Percentiles rank a stretch among this genome's conserved stretches.
Evolutionary conservation across 1,140 invertebrate genomes (phyloP).

Genomic region (Pseudomyrmex cubaensis): DNA sequence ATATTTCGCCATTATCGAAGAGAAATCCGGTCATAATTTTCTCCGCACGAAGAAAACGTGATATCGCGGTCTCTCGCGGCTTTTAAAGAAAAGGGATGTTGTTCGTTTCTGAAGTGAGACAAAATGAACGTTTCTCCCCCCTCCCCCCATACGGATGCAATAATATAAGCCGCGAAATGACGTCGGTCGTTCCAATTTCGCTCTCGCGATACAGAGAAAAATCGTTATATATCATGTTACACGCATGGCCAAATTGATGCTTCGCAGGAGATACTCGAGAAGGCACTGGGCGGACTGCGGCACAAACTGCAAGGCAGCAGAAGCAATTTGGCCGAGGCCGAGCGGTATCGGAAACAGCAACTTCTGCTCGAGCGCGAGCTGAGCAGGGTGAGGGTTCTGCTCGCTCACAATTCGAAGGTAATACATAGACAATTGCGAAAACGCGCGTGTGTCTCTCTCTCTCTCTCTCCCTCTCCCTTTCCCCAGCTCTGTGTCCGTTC

Average conservation of each 20-base stretch:
- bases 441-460: no score
- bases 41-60: not conserved
- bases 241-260: conserved; percentile 25
- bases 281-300: conserved; percentile 89
- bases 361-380: conserved; percentile 92
- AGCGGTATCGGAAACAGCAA: conserved; percentile 90
- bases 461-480: no score
- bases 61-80: not conserved
- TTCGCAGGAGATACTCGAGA: conserved; percentile 90
- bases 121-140: not conserved
- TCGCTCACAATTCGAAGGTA: conserved; percentile 96
- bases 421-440: conserved; percentile 79
- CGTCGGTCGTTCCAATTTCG: conserved; percentile 3
- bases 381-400: conserved; percentile 91
- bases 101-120: not conserved
- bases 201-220: conserved; percentile 6
- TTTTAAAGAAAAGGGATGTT: not conserved
- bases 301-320: conserved; percentile 88
- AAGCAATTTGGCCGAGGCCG: conserved; percentile 88
- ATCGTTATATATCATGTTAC: conserved; percentile 13
- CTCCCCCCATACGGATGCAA: not conserved
- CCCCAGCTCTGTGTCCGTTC: not conserved
- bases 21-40: not conserved
- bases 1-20: not conserved
- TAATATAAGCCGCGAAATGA: conserved; percentile 22